A percentile compares a stretch with the other conserved stretches of the same genome.
phyloP scores from a whole-genome alignment of 2,797 vertebrate species.

The Petrocephalus schoutedeni region DNA sequence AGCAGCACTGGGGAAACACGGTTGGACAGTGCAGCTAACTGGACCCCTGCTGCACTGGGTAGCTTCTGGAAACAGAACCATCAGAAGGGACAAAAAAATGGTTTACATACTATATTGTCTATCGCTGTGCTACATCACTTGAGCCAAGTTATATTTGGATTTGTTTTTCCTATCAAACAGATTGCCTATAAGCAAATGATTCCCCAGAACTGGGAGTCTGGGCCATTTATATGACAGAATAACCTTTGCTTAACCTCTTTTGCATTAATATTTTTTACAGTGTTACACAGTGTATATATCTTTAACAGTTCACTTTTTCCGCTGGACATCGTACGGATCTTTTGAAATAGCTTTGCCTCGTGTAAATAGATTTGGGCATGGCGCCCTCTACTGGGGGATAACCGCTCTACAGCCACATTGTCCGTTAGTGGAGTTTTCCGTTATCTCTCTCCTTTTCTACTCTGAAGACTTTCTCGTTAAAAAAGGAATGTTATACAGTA shows the following conservation, averaged over 20 bases:
- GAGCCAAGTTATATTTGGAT: slow-evolving; percentile 15
- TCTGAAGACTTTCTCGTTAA: slow-evolving; percentile 10
- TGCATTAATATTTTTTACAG: slow-evolving; percentile 12
- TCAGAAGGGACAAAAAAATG: slow-evolving; percentile 12
- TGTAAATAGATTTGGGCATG: not conserved
- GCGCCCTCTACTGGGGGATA: not conserved
- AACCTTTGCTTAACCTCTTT: not conserved
- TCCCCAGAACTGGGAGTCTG: slow-evolving; percentile 27
- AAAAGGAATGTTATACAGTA: not conserved
- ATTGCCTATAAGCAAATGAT: slow-evolving; percentile 26
- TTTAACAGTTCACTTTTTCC: slow-evolving; percentile 15
- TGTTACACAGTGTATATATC: slow-evolving; percentile 13
- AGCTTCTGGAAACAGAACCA: not conserved
- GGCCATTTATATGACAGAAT: slow-evolving; percentile 12
- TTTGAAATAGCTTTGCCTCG: slow-evolving; percentile 7
- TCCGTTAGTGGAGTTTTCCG: not conserved
- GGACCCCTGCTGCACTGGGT: not conserved
- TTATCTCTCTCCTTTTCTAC: not conserved
- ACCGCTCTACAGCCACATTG: not conserved
- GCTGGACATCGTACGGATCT: slow-evolving; percentile 1
- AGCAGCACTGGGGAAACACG: not conserved
- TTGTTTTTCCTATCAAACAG: not conserved
- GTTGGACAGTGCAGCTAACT: not conserved
- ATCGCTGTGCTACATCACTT: slow-evolving; percentile 20
- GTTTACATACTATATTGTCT: slow-evolving; percentile 30